A percentile compares a stretch with the other conserved stretches of the same genome.
Conservation (phyloP, 2,888 invertebrate species). For the Hirudinaria manillensis region DNA sequence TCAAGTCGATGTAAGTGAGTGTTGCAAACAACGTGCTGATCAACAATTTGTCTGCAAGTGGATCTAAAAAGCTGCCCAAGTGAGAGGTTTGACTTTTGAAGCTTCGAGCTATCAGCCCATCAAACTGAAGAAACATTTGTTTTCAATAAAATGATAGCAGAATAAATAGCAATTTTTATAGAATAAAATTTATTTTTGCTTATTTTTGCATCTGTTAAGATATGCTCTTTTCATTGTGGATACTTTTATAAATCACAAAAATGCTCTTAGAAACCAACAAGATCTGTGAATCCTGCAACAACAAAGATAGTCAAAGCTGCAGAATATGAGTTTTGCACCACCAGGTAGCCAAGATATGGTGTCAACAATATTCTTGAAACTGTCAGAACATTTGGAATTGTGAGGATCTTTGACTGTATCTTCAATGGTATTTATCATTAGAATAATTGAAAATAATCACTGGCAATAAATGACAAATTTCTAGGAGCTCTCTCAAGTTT, state of each 20-base stretch:
- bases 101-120: constrained; percentile 91
- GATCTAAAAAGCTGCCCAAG: constrained; percentile 89
- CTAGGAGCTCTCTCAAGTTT: no score
- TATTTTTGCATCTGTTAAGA: not conserved
- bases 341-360: constrained; percentile 81
- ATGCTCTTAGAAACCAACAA: constrained; percentile 60
- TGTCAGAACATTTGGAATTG: constrained; percentile 86
- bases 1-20: constrained; percentile 74
- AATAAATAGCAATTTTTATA: not conserved
- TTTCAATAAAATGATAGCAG: not conserved
- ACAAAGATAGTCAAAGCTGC: constrained; percentile 75
- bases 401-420: constrained; percentile 61
- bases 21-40: constrained; percentile 81
- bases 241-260: not conserved
- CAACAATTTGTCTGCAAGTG: constrained; percentile 90
- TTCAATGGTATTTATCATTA: not conserved
- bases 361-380: constrained; percentile 75
- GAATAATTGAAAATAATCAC: no score
- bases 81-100: constrained; percentile 85
- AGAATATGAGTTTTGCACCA: constrained; percentile 71
- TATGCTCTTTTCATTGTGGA: not conserved
- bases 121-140: constrained; percentile 61
- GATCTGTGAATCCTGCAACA: constrained; percentile 81
- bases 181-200: not conserved
- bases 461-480: no score